Base-by-base conservation (phyloP, 2,888 invertebrate genomes). In the Apamea monoglypha region DNA sequence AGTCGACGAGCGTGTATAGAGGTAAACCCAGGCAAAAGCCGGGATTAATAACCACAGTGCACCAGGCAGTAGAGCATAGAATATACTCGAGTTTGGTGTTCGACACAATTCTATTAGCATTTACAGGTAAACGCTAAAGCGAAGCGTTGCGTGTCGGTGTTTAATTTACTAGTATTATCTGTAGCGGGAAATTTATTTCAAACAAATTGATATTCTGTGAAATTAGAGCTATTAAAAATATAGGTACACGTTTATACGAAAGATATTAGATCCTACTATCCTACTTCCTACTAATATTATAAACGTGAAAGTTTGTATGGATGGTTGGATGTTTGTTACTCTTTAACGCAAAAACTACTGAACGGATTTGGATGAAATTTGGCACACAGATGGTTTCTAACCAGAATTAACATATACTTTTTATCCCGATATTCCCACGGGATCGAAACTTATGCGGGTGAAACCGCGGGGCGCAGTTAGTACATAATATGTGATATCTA, bases 51-150 rank as follows among this genome's bases (percentile, higher is more conserved):
- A 56, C 25, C 18, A 4, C 7, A 44, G 29, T 40, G 29, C 16
- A 2, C 16, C 53, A 53, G 21, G 12, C 21, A 66, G 8, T 40
- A 25, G 6, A 25, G 10, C 25, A 18, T 25, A n/a, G 25, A 63
- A 73, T 47, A 1, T 18, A 47, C n/a, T 25, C n/a, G 8, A 16
- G n/a, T n/a, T n/a, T 36, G 18, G 18, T 56, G n/a, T 50, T 40
- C 8, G 6, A 14, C 66, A 47, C 53, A 53, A 36, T 64, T 70
- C 53, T 47, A 56, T 56, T 47, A 18, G 25, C 29, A 59, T 66
- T 80, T 66, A 59, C 40, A 59, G 25, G n/a, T 59, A 61, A 80
- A 59, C 10, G 50, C 12, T 71, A 50, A 81, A 81, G 72, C 32
- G 56, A 25, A 59, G 1, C 32, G 14, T 80, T 53, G 72, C 80